phyloP scores from a whole-genome alignment of 1,140 invertebrate genomes.

The Pogonus chalceus region DNA sequence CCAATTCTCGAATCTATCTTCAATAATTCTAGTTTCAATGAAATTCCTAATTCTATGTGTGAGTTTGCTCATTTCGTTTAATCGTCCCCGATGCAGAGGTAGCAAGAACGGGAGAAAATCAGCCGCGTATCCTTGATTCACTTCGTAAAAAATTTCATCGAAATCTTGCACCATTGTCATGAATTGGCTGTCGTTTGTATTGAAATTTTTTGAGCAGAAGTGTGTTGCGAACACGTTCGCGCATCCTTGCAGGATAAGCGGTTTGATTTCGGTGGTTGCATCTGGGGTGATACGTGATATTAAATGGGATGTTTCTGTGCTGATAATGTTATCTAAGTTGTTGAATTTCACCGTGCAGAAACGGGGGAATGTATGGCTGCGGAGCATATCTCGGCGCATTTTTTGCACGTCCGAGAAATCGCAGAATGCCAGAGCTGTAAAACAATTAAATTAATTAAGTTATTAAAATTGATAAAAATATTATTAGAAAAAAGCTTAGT shows the following conservation, averaged over 20 bases:
- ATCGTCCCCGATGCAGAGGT: conserved; percentile 56
- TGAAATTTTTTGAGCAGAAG: conserved; percentile 66
- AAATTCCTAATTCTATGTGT: conserved; percentile 59
- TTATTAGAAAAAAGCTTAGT: too few relatives aligned
- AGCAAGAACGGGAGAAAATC: conserved; percentile 77
- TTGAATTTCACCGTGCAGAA: conserved; percentile 56
- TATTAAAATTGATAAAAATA: too few relatives aligned
- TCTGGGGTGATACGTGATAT: conserved; percentile 26
- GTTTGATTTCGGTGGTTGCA: conserved; percentile 43
- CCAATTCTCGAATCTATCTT: conserved; percentile 42
- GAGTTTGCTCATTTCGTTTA: conserved; percentile 52
- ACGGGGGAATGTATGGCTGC: conserved; percentile 63
- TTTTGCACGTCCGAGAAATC: conserved; percentile 75
- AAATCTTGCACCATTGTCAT: conserved; percentile 53
- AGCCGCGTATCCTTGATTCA: conserved; percentile 77
- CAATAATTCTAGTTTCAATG: conserved; percentile 58
- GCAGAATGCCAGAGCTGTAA: conserved; percentile 71
- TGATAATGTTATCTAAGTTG: conserved; percentile 47
- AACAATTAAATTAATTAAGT: conserved; percentile 35
- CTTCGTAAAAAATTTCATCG: conserved; percentile 80
- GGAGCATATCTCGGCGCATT: conserved; percentile 61
- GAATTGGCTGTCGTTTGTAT: conserved; percentile 51
- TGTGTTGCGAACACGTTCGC: conserved; percentile 76
- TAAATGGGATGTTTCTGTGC: conserved; percentile 36
- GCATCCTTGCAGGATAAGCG: conserved; percentile 50